Base-by-base conservation (phyloP, 2,797 vertebrate genomes). In the Halcyon badia region DNA sequence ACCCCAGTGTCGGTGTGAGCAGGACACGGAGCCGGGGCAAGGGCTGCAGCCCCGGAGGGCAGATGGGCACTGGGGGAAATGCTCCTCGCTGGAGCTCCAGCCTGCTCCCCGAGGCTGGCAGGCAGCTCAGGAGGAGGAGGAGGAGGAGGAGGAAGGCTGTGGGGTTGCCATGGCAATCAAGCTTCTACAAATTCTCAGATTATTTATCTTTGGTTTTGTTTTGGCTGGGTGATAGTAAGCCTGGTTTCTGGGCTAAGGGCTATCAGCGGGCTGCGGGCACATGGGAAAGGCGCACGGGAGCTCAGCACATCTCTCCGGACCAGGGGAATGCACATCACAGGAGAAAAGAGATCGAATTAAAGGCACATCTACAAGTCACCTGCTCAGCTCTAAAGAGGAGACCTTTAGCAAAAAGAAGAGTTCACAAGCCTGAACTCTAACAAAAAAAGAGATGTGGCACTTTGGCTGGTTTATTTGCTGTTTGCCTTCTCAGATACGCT, bases 121-220 rank as follows among this genome's bases (percentile, higher is more conserved):
- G 75, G 71, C 80, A 58, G 77, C 66, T 52, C 57, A 19, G 11
- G 46, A 60, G 64, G 54, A 58, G 62, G 83, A 72, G 62, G 48
- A 92, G 91, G 80, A 93, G 91, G 75, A 76, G 56, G n/a, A n/a
- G n/a, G n/a, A n/a, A n/a, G 94, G 77, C 83, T 83, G 77, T 11
- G 2, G 21, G 37, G 97, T 97, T 98, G 93, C 97, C 90, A 96
- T 94, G 97, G 83, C 51, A 89, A 98, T 96, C 31, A 33, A 87
- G 85, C 61, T 84, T 88, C 94, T 89, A 96, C 96, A 96, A 94
- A 97, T 90, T 87, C 94, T 68, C 7, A 3, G 86, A 51, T 95
- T 94, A 87, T 92, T 94, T 95, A 44, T 93, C 88, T 62, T 61
- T 1, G 4, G 44, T 20, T 81, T 77, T 91, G 79, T 71, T 96